Evolutionary conservation across 2,797 vertebrate species (phyloP), one percentile per base, ranked within the genome.

Genomic region (Anisognathus igniventris): DNA sequence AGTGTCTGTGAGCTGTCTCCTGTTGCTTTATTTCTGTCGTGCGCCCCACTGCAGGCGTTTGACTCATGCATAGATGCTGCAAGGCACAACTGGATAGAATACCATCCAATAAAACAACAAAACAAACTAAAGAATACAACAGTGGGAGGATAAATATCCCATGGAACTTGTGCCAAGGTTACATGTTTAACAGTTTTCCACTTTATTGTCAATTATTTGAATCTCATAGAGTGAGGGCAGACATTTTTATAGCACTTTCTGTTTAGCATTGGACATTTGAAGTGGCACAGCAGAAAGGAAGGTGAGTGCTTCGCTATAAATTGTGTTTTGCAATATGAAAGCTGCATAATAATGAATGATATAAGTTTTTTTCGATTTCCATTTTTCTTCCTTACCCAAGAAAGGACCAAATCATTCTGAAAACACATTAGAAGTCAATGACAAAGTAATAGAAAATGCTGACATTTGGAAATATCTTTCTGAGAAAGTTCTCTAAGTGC

Each of bases 201-300:
- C 93, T 97, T 97, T 97, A 97, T 95, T 97, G 97, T 98, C 97
- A 97, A 96, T 97, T 96, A 97, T 97, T 96, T 97, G 96, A 97
- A 97, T 97, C 95, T 97, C 93, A 97, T 85, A 70, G 85, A 97
- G 92, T 89, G 86, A 97, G 92, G 85, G 87, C 90, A 96, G 96
- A 97, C 95, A 96, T 97, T 98, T 98, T 98, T 98, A 98, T 97
- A 95, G 96, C 95, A 78, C 80, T 96, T 96, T 97, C 95, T 95
- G 81, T 97, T 98, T 97, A 97, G 73, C 92, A 94, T 91, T 97
- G 97, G 97, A 96, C 95, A 97, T 97, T 94, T 96, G 92, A 98
- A 98, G 95, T 97, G 95, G 96, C 92, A 94, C 44, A 60, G 94
- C 92, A 92, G 92, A 96, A 93, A 97, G 33, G 94, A 97, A 96